Percentiles rank a stretch among this genome's conserved stretches.
These are phyloP conservation scores for Epizoanthus scotinus DNA, from an alignment of 92 coral and sea anemone species.

Conservation along the genomic window DNA sequence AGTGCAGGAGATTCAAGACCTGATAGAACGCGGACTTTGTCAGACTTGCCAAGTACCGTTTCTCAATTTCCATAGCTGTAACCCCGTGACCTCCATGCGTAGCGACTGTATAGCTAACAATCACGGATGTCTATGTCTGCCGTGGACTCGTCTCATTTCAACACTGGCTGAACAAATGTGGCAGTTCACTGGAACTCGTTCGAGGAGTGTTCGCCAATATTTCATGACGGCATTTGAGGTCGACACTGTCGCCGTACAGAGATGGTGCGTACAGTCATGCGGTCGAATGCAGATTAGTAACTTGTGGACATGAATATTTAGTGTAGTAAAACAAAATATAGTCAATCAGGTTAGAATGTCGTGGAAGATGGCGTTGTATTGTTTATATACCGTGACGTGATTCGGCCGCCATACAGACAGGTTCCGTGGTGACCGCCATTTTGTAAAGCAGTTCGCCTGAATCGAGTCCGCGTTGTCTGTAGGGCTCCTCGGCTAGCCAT, in stretches of 20 bases:
- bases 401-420: conserved; percentile 1
- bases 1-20: background rate
- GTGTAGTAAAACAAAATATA: conserved; percentile 10
- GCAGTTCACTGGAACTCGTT: background rate
- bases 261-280: background rate
- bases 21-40: no score
- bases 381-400: conserved; percentile 32
- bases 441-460: conserved; percentile 13
- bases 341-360: conserved; percentile 8
- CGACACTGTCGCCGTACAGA: no score
- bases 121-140: conserved; percentile 12
- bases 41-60: background rate
- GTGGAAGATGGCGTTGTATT: conserved; percentile 23
- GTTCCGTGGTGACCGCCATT: conserved; percentile 23
- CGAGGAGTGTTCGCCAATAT: no score
- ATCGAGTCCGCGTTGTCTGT: background rate
- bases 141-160: background rate
- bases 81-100: conserved; percentile 34
- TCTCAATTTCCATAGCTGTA: conserved; percentile 23
- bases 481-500: background rate
- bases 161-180: background rate
- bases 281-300: conserved; percentile 31
- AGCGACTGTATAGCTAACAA: conserved; percentile 2
- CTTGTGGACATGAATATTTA: conserved; percentile 14
- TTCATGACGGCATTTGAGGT: no score